Base-by-base conservation (phyloP, 1,140 invertebrate genomes). In the Cydia amplana region DNA sequence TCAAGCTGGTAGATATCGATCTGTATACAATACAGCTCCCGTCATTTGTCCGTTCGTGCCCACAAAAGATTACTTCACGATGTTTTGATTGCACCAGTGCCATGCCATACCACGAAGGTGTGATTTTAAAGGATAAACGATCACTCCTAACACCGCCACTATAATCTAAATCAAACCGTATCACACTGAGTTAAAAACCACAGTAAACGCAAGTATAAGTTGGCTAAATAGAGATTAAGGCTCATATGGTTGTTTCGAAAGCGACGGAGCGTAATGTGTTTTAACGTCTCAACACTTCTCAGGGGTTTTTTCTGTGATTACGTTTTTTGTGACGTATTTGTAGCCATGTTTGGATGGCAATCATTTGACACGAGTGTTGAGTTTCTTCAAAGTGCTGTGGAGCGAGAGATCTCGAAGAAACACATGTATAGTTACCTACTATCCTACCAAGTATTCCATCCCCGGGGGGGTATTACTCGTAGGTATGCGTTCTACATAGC, bases 21-120 rank as follows among this genome's bases (percentile, higher is more conserved):
- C 65, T 70, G 36, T 43, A 70, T 70, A 70, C 65, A 70, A 70
- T 70, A 70, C 6, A 28, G 65, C 65, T 70, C 65, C 65, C 78
- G 78, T 65, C 80, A 83, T 81, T 81, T 83, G 82, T 81, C 77
- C 78, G 79, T 72, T 72, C 60, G 16, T 79, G 20, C 73, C 43
- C 78, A 82, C 78, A 83, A 83, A 79, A 83, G 84, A 84, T 87
- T 84, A 87, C 74, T 84, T 86, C 78, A 85, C 83, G 83, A 84
- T 86, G 81, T 87, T 87, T 86, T 86, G 85, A 85, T 87, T 85
- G 77, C 79, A 80, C 79, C 80, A 87, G 83, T 83, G 82, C 78
- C 77, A 60, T 12, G 55, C 55, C 55, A 70, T 70, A 70, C 65
- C 60, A 65, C 74, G 43, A 49, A 67, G 74, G 36, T 75, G 60